Conservation (phyloP, 1,140 invertebrate genomes). For the Papilio glaucus region DNA sequence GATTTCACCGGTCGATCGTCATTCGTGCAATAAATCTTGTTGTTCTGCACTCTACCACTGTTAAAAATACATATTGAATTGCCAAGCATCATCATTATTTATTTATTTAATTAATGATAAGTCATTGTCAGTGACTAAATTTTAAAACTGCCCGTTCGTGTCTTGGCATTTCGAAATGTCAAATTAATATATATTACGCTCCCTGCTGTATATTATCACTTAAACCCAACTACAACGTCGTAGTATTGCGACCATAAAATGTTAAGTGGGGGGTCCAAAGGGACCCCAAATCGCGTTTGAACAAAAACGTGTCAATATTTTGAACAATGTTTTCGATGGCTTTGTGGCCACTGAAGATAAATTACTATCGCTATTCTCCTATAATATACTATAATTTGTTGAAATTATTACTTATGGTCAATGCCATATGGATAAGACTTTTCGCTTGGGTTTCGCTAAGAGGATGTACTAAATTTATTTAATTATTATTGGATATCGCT, state of each 20-base stretch:
- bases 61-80: no score
- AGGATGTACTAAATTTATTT: not conserved
- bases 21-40: no score
- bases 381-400: slow-evolving; percentile 78
- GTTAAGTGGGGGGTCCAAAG: slow-evolving; percentile 72
- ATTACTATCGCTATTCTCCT: slow-evolving; percentile 69
- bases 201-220: slow-evolving; percentile 34
- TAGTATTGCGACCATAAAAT: slow-evolving; percentile 63
- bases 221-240: slow-evolving; percentile 43
- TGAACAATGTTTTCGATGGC: slow-evolving; percentile 75
- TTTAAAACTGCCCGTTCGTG: not conserved
- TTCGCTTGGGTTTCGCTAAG: not conserved
- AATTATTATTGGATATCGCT: no score
- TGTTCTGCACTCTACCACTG: no score
- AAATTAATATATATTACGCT: not conserved
- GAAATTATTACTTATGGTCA: slow-evolving; percentile 57
- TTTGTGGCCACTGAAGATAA: slow-evolving; percentile 77
- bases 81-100: no score
- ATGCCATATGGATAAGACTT: slow-evolving; percentile 53
- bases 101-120: no score
- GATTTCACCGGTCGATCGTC: no score
- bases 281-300: slow-evolving; percentile 57
- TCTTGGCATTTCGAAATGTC: no score
- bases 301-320: slow-evolving; percentile 81
- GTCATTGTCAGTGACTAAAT: no score